Conservation (phyloP, 1,140 invertebrate species). For the Oncopodura yosiiana region DNA sequence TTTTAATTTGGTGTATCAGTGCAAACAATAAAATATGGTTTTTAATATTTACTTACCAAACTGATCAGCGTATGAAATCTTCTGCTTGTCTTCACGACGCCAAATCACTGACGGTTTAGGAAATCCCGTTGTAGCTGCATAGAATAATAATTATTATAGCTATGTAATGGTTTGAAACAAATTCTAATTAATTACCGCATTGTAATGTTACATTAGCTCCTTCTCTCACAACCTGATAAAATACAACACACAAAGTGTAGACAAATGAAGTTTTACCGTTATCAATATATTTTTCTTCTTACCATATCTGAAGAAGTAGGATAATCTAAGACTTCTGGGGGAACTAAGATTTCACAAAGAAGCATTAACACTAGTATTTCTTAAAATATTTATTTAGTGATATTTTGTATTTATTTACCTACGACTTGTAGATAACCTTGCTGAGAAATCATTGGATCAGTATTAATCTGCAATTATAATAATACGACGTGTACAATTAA, state of each 20-base stretch:
- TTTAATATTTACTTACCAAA: slow-evolving; percentile 16
- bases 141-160: too few species aligned
- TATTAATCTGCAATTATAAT: slow-evolving; percentile 36
- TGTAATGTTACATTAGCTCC: slow-evolving; percentile 70
- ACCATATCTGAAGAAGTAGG: slow-evolving; percentile 71
- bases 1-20: too few species aligned
- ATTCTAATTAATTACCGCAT: too few species aligned
- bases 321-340: slow-evolving; percentile 73
- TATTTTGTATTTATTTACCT: slow-evolving; percentile 58
- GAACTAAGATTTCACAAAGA: slow-evolving; percentile 71
- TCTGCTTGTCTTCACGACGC: slow-evolving; percentile 32
- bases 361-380: slow-evolving; percentile 15
- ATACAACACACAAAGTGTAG: neutral
- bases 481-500: neutral
- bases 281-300: too few species aligned
- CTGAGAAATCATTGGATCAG: slow-evolving; percentile 70
- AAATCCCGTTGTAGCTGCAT: too few species aligned
- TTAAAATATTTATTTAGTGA: slow-evolving; percentile 1
- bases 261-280: too few species aligned
- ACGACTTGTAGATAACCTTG: slow-evolving; percentile 74
- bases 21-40: neutral
- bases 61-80: slow-evolving; percentile 29
- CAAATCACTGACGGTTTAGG: slow-evolving; percentile 29
- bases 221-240: slow-evolving; percentile 57
- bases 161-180: too few species aligned